Conservation (phyloP, 23 tunicate species). For the Ciona savignyi region DNA sequence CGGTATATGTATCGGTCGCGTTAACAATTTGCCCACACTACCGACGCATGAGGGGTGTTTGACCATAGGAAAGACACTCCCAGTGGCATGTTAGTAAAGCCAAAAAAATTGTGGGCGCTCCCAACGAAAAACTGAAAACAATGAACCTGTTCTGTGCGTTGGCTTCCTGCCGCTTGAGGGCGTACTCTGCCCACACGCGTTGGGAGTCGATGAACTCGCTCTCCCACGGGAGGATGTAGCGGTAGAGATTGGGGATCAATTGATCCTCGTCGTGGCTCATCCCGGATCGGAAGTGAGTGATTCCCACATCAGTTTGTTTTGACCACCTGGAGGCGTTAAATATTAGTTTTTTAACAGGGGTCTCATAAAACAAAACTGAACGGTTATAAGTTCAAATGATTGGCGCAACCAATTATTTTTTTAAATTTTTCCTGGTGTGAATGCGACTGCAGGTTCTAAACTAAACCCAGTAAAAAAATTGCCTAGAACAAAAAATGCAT, state of each 20-base stretch:
- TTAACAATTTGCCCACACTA: no score
- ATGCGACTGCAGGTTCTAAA: neutral
- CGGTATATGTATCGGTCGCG: no score
- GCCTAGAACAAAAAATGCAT: no score
- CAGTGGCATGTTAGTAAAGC: no score
- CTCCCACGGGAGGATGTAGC: constrained; percentile 99
- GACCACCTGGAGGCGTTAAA: constrained; percentile 85
- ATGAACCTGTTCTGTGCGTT: constrained; percentile 95
- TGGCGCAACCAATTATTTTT: neutral
- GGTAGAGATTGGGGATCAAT: constrained; percentile 94
- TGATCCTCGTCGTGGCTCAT: constrained; percentile 99
- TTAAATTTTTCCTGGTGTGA: neutral
- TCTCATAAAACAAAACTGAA: no score
- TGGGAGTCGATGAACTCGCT: constrained; percentile 99
- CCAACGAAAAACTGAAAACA: no score
- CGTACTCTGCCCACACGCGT: constrained; percentile 99
- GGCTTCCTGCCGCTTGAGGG: constrained; percentile 99
- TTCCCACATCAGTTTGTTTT: constrained; percentile 97
- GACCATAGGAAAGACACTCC: no score
- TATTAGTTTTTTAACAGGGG: no score
- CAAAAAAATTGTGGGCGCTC: no score
- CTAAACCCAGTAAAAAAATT: neutral
- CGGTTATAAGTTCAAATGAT: no score
- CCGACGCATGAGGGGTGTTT: no score
- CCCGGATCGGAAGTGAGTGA: constrained; percentile 99